Evolutionary conservation across 2,888 invertebrate species (phyloP), one percentile per base, ranked within the genome.

Genomic region (Cyclophora albipunctata): DNA sequence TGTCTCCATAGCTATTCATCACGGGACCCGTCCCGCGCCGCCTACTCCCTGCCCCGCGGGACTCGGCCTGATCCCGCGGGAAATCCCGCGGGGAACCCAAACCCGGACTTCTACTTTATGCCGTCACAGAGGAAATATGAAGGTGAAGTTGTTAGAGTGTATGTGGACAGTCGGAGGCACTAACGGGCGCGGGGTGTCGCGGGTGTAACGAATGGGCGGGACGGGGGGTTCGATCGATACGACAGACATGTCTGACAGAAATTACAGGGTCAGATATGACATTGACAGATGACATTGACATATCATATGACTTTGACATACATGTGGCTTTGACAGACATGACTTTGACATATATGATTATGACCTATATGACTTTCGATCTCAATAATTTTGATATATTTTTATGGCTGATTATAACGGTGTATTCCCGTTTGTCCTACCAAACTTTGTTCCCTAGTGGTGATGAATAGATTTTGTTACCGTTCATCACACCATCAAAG

Each of bases 71-170:
- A 62, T 78, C 89, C 51, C 85, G 90, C 7, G 81, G 90, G 46
- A 4, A 47, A 52, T 40, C 58, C 59, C 33, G 52, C 55, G 51
- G 53, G 57, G 42, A 47, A 88, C 7, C 77, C 92, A 58, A 93
- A 93, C 66, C 94, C 96, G 0, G 97, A 97, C 84, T 97, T 97
- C 84, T 97, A 97, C 84, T 97, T 97, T 81, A 97, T 97, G 96
- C 97, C 97, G 45, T 96, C 96, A 56, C 97, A 97, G 76, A 87
- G 97, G 58, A 96, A 97, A 81, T 96, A 97, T 83, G 96, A 96
- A 69, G 97, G 97, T 63, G 96, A 97, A 90, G 71, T 79, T 45
- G 75, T 81, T 52, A 71, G 75, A 53, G 81, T 81, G 1, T 81
- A 75, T 52, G 82, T 82, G 1, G 73, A 78, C 51, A 67, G 75